These are phyloP conservation scores for Cactoblastis cactorum DNA, from an alignment of 2,888 invertebrate species.

Conservation along the genomic window DNA sequence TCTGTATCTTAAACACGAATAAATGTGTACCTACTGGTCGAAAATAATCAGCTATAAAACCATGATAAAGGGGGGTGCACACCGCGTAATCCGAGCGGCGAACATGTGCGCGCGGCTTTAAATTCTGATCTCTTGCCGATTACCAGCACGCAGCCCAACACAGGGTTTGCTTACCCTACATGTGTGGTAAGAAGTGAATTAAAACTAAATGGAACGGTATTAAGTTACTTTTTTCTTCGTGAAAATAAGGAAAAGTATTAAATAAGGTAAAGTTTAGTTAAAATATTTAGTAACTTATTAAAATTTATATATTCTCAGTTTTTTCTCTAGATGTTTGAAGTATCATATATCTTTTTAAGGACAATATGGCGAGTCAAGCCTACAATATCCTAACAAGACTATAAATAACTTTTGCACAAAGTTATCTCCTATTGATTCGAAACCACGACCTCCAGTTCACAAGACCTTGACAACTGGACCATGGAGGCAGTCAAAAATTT, in stretches of 20 bases:
- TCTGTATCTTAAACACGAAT: background rate
- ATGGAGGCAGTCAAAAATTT: no score
- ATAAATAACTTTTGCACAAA: no score
- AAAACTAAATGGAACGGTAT: background rate
- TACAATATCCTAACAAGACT: no score
- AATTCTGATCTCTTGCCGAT: conserved; percentile 73
- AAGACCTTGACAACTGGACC: no score
- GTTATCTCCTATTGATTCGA: no score
- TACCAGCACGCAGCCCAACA: conserved; percentile 52
- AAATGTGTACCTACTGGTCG: background rate
- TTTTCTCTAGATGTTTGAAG: no score
- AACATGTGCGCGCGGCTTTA: conserved; percentile 71
- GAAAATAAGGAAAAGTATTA: background rate
- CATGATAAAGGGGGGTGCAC: conserved; percentile 53
- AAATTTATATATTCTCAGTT: no score
- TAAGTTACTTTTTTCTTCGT: background rate
- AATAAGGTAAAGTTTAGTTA: no score
- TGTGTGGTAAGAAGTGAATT: background rate
- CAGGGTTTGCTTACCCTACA: background rate
- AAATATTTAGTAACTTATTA: no score
- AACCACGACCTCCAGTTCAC: no score
- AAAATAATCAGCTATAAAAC: conserved; percentile 22
- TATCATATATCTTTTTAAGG: no score
- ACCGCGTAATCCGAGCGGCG: conserved; percentile 63
- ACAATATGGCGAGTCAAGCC: no score